These are phyloP conservation scores for Phrynocephalus vlangalii DNA, from an alignment of 2,797 vertebrate species.

Conservation along the genomic window DNA sequence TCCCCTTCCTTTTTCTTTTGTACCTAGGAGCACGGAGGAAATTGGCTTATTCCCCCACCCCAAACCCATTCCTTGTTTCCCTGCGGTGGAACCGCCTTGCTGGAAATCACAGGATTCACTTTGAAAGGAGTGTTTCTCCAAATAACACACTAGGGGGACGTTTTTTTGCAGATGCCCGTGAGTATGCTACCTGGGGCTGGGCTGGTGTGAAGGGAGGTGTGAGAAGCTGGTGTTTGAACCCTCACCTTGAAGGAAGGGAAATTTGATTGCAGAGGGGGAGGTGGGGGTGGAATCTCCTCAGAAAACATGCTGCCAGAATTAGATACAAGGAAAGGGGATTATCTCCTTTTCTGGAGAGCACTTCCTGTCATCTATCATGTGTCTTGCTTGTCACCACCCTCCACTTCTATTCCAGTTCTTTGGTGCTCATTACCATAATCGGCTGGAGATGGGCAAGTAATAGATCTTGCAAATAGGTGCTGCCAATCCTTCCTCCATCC, in stretches of 20 bases:
- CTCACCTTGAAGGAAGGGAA: fast-evolving
- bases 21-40: not conserved
- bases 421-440: not conserved
- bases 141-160: fast-evolving
- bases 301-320: fast-evolving
- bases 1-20: slow-evolving; percentile 3
- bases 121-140: slow-evolving; percentile 9
- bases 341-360: not conserved
- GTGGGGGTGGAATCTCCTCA: not conserved
- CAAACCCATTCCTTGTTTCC: not conserved
- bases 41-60: not conserved
- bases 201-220: not conserved
- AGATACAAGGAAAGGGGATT: fast-evolving
- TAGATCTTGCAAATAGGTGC: fast-evolving
- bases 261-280: not conserved
- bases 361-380: fast-evolving
- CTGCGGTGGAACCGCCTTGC: not conserved
- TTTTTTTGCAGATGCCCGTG: not conserved
- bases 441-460: not conserved
- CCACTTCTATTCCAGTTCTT: not conserved
- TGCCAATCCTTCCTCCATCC: not conserved
- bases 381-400: not conserved
- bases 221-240: not conserved
- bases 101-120: not conserved
- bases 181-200: not conserved